Base-by-base conservation (phyloP, 1,140 invertebrate genomes). In the Theocolax elegans region DNA sequence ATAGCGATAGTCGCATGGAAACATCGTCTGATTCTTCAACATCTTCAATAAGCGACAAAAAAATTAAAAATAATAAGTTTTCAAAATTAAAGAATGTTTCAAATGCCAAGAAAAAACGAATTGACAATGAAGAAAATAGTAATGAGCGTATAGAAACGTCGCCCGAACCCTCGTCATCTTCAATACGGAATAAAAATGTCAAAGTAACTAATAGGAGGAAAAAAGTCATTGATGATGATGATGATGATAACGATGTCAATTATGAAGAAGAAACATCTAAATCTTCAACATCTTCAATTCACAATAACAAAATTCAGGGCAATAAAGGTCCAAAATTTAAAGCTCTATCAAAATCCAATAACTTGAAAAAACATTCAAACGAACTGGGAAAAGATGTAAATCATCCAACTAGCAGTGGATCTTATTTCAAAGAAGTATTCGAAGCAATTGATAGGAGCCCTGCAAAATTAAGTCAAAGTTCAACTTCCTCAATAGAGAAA, bases 401-500 rank as follows among this genome's bases (percentile, higher is more conserved):
- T 46, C 10, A 40, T 17, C 17, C n/a, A 3, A 60, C 17, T 13
- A 25, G 31, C 15, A 10, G 25, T 10, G 25, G 35, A 15, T 64
- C 60, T 23, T 72, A 31, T 13, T 54, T 72, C 8, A 66, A 15
- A 38, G 48, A 40, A 1, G 1, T 66, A 6, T 42, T 72, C 13
- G 46, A 60, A 6, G 35, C 56, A 23, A 19, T 66, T 12, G 70
- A 72, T 54, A 72, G 62, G n/a, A 71, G 53, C 17, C 58, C 70
- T 7, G 15, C 63, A n/a, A 72, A 72, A n/a, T 65, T 62, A 7
- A 72, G 70, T 31, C 70, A 72, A 21, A 54, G 2, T 42, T 62
- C 56, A 6, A 62, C 17, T 21, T 38, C 6, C 17, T 67, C 70
- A 17, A 2, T 27, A 12, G 48, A 62, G n/a, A 72, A 56, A 19